Percentiles rank a stretch among this genome's conserved stretches.
Evolutionary conservation across 2,113 vertebrate genomes (phyloP).

Genomic region (Dasyurus viverrinus): DNA sequence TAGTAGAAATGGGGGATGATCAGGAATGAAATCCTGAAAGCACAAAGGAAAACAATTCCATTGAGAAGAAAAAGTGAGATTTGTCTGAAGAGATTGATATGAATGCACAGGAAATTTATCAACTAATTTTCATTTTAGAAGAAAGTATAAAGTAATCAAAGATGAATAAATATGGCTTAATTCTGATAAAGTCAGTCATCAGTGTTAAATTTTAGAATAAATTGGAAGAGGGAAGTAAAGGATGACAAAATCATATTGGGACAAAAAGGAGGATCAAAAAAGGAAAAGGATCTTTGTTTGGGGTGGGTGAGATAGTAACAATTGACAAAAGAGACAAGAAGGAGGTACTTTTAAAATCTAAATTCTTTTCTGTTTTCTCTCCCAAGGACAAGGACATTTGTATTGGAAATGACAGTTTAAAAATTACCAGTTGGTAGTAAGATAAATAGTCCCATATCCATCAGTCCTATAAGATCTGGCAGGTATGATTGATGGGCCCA

Average conservation of each 20-base stretch:
- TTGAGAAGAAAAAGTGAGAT: not conserved
- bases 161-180: not conserved
- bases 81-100: not conserved
- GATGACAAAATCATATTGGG: not conserved
- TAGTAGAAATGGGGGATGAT: not conserved
- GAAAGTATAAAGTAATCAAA: not conserved
- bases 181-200: not conserved
- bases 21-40: not conserved
- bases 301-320: not conserved
- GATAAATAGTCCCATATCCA: not conserved
- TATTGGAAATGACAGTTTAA: not conserved
- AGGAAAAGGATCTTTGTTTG: not conserved
- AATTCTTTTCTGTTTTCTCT: not conserved
- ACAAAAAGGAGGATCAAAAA: not conserved
- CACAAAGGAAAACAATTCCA: not conserved
- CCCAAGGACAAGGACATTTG: not conserved
- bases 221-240: not conserved
- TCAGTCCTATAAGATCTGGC: not conserved
- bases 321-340: not conserved
- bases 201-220: not conserved
- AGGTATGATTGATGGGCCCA: not conserved
- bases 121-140: not conserved
- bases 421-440: not conserved
- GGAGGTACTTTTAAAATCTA: not conserved
- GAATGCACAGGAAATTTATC: not conserved